Conservation (phyloP, 2,113 vertebrate genomes). For the Microcebus ravelobensis region DNA sequence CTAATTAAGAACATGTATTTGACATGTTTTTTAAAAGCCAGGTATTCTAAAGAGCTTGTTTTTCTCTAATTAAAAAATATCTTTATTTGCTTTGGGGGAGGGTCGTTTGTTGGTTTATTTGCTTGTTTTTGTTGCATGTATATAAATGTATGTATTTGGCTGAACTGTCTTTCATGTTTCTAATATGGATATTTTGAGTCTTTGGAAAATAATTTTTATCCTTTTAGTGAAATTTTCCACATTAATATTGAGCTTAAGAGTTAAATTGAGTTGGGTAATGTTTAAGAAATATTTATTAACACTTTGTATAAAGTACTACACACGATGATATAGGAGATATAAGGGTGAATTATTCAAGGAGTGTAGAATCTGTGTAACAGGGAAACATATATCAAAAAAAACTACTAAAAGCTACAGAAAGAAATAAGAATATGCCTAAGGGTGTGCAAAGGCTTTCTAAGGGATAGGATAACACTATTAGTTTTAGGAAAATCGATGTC, state of each 20-base stretch:
- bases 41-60: background rate
- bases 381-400: background rate
- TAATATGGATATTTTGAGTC: background rate
- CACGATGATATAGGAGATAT: background rate
- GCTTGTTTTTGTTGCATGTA: background rate
- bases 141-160: background rate
- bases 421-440: background rate
- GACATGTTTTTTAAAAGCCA: background rate
- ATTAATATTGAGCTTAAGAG: background rate
- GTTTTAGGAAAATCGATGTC: background rate
- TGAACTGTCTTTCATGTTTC: background rate
- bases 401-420: background rate
- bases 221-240: background rate
- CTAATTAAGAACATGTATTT: constrained; percentile 11
- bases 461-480: background rate
- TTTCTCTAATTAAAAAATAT: background rate
- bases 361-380: background rate
- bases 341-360: background rate
- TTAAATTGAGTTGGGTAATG: background rate
- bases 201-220: background rate
- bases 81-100: background rate
- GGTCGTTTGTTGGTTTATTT: background rate
- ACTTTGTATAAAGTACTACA: background rate
- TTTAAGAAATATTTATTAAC: background rate
- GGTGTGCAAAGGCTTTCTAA: background rate